These are phyloP conservation scores for Conus betulinus DNA, from an alignment of 1,140 invertebrate genomes.

Conservation along the genomic window DNA sequence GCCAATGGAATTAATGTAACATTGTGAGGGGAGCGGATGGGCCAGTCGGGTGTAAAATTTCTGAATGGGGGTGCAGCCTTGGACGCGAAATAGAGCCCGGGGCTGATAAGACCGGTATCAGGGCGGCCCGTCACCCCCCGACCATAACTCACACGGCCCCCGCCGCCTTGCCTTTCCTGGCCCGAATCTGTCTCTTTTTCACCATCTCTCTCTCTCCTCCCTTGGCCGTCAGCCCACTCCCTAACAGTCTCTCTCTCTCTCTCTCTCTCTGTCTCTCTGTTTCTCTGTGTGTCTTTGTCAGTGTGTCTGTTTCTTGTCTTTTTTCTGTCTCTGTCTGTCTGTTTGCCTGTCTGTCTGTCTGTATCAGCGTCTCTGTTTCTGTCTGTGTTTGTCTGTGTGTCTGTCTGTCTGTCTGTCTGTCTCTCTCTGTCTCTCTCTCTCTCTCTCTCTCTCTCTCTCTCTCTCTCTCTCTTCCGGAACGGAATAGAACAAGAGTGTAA, in stretches of 20 bases:
- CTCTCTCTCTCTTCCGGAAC: too few species aligned
- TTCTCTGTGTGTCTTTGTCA: constrained; percentile 27
- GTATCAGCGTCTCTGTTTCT: not conserved
- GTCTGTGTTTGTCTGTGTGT: not conserved
- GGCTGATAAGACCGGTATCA: constrained; percentile 34
- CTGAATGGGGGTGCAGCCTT: constrained; percentile 27
- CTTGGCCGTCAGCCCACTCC: not conserved
- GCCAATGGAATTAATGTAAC: constrained; percentile 39
- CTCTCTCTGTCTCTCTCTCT: constrained; percentile 8
- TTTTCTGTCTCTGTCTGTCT: not conserved
- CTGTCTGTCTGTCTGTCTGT: not conserved
- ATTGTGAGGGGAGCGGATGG: constrained; percentile 29
- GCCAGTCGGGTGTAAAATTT: constrained; percentile 39
- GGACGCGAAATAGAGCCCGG: constrained; percentile 30
- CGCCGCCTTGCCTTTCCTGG: not conserved
- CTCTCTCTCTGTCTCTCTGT: not conserved
- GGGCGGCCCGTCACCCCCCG: constrained; percentile 19
- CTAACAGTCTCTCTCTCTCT: too few species aligned
- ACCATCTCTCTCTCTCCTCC: constrained; percentile 21
- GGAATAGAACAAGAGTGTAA: too few species aligned
- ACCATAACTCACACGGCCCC: constrained; percentile 21
- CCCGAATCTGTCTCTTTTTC: not conserved
- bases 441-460: too few species aligned
- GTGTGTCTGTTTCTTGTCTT: too few species aligned
- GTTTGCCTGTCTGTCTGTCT: too few species aligned